A percentile compares a stretch with the other conserved stretches of the same genome.
These are phyloP conservation scores for Dryocosmus kuriphilus DNA, from an alignment of 2,888 invertebrate genomes.

Conservation along the genomic window DNA sequence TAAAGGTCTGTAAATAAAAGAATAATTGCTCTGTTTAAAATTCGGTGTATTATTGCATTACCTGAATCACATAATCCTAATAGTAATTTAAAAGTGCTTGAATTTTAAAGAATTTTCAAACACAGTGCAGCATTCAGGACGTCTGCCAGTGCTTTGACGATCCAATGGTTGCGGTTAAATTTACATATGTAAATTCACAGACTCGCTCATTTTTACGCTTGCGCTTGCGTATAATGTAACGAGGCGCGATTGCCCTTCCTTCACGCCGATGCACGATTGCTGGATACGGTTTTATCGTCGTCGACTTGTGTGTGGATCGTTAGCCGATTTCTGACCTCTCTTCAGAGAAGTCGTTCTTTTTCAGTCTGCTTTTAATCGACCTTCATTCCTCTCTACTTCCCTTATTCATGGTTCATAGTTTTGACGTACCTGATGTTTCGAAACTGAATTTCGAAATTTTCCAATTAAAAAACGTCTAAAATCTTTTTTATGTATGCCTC, in stretches of 20 bases:
- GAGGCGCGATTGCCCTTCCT: slow-evolving; percentile 30
- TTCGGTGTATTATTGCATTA: too few relatives aligned
- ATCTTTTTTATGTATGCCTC: too few relatives aligned
- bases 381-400: not conserved
- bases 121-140: slow-evolving; percentile 9
- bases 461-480: too few relatives aligned
- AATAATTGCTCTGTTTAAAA: too few relatives aligned
- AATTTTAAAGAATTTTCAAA: too few relatives aligned
- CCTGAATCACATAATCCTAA: too few relatives aligned
- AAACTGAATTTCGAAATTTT: too few relatives aligned
- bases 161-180: slow-evolving; percentile 21
- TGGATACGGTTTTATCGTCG: slow-evolving; percentile 27
- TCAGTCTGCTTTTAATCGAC: not conserved
- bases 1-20: too few relatives aligned
- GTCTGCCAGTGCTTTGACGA: slow-evolving; percentile 2
- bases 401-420: too few relatives aligned
- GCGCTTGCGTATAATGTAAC: slow-evolving; percentile 15
- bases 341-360: slow-evolving; percentile 17
- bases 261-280: slow-evolving; percentile 3
- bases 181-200: slow-evolving; percentile 35
- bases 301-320: not conserved
- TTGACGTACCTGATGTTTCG: too few relatives aligned
- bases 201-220: slow-evolving; percentile 34
- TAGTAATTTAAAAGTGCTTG: too few relatives aligned
- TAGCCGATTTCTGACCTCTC: slow-evolving; percentile 17